Conservation (phyloP, 2,797 vertebrate genomes). For the Cynopterus sphinx region DNA sequence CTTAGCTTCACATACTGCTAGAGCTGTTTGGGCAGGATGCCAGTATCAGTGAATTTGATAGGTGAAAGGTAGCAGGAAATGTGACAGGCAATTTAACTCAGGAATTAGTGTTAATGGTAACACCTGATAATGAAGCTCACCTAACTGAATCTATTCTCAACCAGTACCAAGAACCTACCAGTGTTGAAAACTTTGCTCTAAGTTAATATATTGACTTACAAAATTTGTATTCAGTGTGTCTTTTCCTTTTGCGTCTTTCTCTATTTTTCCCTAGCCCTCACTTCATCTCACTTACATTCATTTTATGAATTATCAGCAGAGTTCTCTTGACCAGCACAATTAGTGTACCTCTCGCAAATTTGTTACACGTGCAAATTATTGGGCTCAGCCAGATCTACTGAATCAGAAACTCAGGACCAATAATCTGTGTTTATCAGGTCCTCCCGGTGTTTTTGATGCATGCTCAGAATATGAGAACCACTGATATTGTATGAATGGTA, state of each 20-base stretch:
- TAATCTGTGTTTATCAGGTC: background rate
- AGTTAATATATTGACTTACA: background rate
- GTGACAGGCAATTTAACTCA: slow-evolving; percentile 4
- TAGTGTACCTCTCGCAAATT: background rate
- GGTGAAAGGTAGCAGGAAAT: background rate
- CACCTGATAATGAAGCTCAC: background rate
- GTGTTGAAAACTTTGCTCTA: background rate
- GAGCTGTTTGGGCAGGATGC: background rate
- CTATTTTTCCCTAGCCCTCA: background rate
- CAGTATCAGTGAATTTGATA: background rate
- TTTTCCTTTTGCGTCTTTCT: background rate
- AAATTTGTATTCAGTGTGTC: background rate
- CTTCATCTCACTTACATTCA: background rate
- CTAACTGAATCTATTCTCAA: background rate
- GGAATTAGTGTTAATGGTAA: background rate
- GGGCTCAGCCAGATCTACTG: background rate
- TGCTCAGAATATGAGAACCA: background rate
- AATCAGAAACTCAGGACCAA: background rate
- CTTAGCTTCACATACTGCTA: background rate
- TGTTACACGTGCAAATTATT: background rate
- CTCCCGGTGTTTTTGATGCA: background rate
- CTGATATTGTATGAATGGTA: too few relatives aligned
- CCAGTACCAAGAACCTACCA: background rate
- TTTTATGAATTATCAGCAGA: background rate
- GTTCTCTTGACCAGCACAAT: background rate